phyloP scores from a whole-genome alignment of 2,113 vertebrate species.

The Brachypteracias leptosomus region DNA sequence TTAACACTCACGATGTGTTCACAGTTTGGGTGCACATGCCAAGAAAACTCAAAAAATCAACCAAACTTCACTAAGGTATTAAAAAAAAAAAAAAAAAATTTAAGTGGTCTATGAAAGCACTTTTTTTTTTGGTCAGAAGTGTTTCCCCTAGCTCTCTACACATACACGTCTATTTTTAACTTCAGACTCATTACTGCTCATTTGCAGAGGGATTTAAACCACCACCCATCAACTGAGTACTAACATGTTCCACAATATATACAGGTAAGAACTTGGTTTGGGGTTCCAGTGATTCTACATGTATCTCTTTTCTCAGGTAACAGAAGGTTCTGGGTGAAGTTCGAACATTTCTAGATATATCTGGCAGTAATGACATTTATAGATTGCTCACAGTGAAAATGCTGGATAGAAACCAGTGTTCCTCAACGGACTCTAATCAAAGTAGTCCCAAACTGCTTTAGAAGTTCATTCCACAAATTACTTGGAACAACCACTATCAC shows the following conservation, averaged over 20 bases:
- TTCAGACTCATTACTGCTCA: background rate
- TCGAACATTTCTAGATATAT: background rate
- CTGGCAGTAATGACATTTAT: background rate
- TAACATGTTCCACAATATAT: background rate
- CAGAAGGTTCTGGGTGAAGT: background rate
- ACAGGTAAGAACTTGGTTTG: background rate
- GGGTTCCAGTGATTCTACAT: background rate
- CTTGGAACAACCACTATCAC: background rate
- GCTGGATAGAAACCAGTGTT: background rate
- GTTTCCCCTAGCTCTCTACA: background rate
- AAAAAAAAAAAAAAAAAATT: background rate
- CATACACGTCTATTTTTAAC: background rate
- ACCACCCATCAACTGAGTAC: background rate
- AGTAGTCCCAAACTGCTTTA: background rate
- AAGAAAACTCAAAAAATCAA: background rate
- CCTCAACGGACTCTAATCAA: background rate
- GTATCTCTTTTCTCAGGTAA: background rate
- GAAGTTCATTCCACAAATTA: background rate
- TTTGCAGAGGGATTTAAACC: background rate
- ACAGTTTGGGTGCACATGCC: background rate
- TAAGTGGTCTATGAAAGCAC: background rate
- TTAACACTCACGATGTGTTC: accelerated
- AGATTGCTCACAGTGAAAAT: background rate
- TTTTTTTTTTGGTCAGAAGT: background rate
- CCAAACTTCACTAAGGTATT: background rate